Conservation (phyloP, 2,113 vertebrate species). For the Brachypodius melanocephalos region DNA sequence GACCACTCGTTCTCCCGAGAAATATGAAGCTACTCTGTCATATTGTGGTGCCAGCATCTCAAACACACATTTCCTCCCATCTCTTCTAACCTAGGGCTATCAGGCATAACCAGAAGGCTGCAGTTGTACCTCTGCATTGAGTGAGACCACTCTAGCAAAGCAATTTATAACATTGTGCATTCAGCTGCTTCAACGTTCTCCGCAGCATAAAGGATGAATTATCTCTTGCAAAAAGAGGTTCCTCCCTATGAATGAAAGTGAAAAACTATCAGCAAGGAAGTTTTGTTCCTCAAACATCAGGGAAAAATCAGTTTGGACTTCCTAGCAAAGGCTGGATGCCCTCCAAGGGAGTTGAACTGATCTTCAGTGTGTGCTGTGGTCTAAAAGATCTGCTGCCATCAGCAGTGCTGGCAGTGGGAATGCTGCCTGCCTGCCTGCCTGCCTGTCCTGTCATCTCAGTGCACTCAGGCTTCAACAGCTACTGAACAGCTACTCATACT, state of each 20-base stretch:
- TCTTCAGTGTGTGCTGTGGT: not conserved
- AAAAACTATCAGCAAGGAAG: not conserved
- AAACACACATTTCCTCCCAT: not conserved
- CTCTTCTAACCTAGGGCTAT: not conserved
- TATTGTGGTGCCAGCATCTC: not conserved
- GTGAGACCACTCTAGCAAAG: not conserved
- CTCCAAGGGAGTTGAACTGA: not conserved
- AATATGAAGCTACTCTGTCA: not conserved
- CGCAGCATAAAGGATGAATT: not conserved
- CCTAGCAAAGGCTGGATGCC: not conserved
- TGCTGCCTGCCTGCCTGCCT: not conserved
- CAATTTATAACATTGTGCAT: not conserved
- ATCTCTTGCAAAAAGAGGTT: not conserved
- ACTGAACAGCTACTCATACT: not conserved
- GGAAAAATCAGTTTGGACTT: not conserved
- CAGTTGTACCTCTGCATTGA: not conserved
- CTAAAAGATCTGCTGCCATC: not conserved
- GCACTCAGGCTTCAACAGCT: not conserved
- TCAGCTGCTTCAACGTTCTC: not conserved
- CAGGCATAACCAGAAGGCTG: not conserved
- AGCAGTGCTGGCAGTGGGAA: not conserved
- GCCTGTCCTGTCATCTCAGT: not conserved
- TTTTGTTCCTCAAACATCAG: not conserved
- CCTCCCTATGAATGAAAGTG: fast-evolving
- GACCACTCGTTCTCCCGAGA: not conserved